Percentiles rank a stretch among this genome's conserved stretches.
phyloP scores from a whole-genome alignment of 2,888 invertebrate species.

The Rhaphigaster nebulosa region DNA sequence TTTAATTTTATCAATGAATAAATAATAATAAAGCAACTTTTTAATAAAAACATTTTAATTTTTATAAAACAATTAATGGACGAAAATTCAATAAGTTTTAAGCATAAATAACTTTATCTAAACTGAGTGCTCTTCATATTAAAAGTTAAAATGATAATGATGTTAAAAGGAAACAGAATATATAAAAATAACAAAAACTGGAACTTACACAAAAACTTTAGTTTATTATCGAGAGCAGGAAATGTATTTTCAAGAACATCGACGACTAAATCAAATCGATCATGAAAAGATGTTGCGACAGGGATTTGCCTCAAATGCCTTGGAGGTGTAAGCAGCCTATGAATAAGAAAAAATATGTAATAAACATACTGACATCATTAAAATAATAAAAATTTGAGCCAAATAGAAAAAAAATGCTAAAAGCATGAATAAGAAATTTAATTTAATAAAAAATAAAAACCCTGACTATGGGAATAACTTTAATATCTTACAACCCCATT shows the following conservation, averaged over 20 bases:
- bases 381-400: not conserved
- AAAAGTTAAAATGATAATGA: not conserved
- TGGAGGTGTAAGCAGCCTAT: slow-evolving; percentile 77
- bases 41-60: no score
- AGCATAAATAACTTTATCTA: no score
- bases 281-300: slow-evolving; percentile 77
- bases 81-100: no score
- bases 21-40: no score
- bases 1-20: no score
- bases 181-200: not conserved
- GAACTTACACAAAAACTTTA: slow-evolving; percentile 75
- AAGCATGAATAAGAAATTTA: no score
- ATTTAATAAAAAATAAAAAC: no score
- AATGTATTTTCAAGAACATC: slow-evolving; percentile 78
- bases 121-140: not conserved
- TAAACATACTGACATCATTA: not conserved
- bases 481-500: no score
- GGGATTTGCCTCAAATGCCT: slow-evolving; percentile 81
- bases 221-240: slow-evolving; percentile 81
- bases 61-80: no score
- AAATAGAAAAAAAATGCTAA: no score
- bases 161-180: not conserved
- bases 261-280: slow-evolving; percentile 77
- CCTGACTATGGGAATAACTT: no score
- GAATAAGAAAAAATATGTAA: slow-evolving; percentile 64